Evolutionary conservation across 2,797 vertebrate species (phyloP).

Genomic region (Prionace glauca): DNA sequence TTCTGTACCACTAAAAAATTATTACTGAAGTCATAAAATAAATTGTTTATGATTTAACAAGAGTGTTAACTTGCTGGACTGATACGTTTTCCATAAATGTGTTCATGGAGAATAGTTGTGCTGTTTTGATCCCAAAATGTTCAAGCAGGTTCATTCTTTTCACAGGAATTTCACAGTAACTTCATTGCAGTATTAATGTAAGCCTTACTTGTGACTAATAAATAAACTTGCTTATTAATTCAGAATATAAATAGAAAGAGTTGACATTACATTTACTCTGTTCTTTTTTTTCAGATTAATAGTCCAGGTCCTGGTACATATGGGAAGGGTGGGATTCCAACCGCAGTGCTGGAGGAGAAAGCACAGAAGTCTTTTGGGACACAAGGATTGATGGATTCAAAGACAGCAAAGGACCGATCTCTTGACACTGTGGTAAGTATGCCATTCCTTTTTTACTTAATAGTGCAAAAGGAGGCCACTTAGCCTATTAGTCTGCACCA

Average conservation of each 20-base stretch:
- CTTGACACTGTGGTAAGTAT: constrained; percentile 38
- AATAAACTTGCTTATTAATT: too few relatives aligned
- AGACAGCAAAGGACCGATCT: neutral
- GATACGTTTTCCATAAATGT: neutral
- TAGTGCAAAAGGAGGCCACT: too few relatives aligned
- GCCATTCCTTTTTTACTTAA: neutral
- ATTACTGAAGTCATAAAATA: neutral
- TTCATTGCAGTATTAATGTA: too few relatives aligned
- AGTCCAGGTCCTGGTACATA: constrained; percentile 62
- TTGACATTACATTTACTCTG: neutral
- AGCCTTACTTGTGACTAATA: too few relatives aligned
- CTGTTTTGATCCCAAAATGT: neutral
- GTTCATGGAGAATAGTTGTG: neutral
- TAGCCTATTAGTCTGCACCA: too few relatives aligned
- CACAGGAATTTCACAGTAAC: too few relatives aligned
- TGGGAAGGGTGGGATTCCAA: constrained; percentile 54
- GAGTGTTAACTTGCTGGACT: neutral
- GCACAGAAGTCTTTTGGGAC: constrained; percentile 43
- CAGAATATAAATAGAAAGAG: neutral
- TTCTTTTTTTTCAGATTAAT: constrained; percentile 48
- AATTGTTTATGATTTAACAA: neutral
- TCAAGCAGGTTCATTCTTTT: neutral
- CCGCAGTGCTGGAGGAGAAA: constrained; percentile 48
- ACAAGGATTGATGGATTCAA: constrained; percentile 51
- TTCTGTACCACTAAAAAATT: neutral